These are phyloP conservation scores for Heteromurus nitidus DNA, from an alignment of 2,888 invertebrate genomes.

Conservation along the genomic window DNA sequence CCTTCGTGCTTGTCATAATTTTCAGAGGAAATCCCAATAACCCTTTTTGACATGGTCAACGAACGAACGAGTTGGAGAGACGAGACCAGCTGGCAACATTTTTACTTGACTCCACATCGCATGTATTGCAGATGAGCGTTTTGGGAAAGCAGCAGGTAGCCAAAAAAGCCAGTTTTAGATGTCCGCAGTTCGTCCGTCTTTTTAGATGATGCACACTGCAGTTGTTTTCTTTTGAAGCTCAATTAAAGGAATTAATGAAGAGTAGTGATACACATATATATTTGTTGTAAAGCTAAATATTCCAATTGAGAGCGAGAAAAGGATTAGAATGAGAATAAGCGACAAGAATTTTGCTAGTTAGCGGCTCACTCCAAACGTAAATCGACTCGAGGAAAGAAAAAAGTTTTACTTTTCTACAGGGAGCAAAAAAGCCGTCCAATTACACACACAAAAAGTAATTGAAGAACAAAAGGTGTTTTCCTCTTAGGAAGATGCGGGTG, in stretches of 20 bases:
- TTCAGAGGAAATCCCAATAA: constrained; percentile 52
- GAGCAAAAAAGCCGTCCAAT: constrained; percentile 57
- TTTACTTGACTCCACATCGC: no score
- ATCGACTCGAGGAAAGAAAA: not conserved
- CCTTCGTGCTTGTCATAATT: constrained; percentile 17
- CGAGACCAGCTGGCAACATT: not conserved
- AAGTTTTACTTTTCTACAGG: constrained; percentile 3
- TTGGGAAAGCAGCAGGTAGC: no score
- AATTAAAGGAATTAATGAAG: not conserved
- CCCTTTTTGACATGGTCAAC: constrained; percentile 43
- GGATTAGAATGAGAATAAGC: constrained; percentile 67
- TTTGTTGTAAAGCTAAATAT: not conserved
- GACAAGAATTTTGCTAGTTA: constrained; percentile 64
- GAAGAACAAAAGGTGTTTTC: constrained; percentile 6
- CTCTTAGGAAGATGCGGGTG: not conserved
- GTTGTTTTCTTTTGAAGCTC: not conserved
- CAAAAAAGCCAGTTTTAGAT: no score
- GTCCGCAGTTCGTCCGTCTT: no score
- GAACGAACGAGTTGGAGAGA: not conserved
- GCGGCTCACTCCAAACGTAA: constrained; percentile 26
- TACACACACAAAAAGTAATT: constrained; percentile 23
- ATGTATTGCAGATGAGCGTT: no score
- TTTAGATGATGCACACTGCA: not conserved
- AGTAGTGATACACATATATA: not conserved
- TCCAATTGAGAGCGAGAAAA: not conserved